Percentiles rank a stretch among this genome's conserved stretches.
These are phyloP conservation scores for Pasiphila rectangulata DNA, from an alignment of 2,888 invertebrate genomes.

Conservation along the genomic window DNA sequence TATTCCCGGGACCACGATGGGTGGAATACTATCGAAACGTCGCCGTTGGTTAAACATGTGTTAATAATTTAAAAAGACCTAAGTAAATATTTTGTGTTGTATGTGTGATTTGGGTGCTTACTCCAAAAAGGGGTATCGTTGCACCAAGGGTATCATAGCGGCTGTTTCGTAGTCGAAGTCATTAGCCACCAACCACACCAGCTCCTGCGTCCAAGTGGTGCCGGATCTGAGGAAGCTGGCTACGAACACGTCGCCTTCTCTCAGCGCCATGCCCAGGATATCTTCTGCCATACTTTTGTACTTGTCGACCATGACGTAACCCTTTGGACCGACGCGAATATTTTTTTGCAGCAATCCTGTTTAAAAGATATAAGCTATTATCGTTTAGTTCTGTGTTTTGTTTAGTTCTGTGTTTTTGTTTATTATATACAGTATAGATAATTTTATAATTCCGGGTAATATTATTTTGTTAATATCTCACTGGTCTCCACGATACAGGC, in stretches of 20 bases:
- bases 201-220: conserved; percentile 85
- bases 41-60: no score
- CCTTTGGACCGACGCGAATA: conserved; percentile 85
- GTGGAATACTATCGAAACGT: no score
- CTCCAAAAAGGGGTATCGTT: conserved; percentile 13
- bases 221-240: conserved; percentile 85
- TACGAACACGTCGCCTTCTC: conserved; percentile 84
- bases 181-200: conserved; percentile 86
- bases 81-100: not conserved
- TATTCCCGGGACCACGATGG: no score
- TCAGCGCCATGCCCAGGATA: conserved; percentile 82
- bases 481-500: no score
- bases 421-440: no score
- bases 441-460: no score
- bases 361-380: no score
- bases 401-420: no score
- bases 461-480: no score
- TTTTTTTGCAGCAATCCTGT: conserved; percentile 61
- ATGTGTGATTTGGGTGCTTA: not conserved
- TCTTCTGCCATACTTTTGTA: conserved; percentile 69
- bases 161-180: conserved; percentile 83
- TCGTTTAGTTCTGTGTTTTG: no score
- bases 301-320: conserved; percentile 39
- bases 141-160: conserved; percentile 59
- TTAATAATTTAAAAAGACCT: not conserved